Percentiles rank a stretch among this genome's conserved stretches.
Evolutionary conservation across 2,113 vertebrate species (phyloP).

Genomic region (Pseudopipra pipra): DNA sequence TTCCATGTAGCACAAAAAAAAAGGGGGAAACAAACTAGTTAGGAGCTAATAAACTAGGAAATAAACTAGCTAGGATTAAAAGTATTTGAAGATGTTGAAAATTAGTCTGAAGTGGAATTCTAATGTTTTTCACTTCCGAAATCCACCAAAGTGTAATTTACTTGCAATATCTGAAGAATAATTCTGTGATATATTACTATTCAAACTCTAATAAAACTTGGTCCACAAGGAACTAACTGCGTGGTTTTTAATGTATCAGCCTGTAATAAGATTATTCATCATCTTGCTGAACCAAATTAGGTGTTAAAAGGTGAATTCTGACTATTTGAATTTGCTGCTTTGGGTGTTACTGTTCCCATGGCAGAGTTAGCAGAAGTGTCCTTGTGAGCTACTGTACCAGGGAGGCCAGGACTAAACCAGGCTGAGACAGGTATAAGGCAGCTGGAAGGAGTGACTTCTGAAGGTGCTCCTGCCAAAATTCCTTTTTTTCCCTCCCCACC

Average conservation of each 20-base stretch:
- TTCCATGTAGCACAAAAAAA: background rate
- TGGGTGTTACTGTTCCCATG: background rate
- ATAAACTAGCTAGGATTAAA: background rate
- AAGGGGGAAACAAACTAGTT: background rate
- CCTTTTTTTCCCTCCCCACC: background rate
- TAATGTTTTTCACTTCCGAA: background rate
- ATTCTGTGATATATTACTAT: background rate
- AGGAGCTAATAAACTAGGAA: background rate
- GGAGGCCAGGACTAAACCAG: background rate
- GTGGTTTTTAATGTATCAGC: background rate
- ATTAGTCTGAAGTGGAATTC: background rate
- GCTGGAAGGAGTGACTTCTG: background rate
- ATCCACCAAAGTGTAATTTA: background rate
- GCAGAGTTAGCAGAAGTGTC: background rate
- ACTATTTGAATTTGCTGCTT: background rate
- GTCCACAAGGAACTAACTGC: background rate
- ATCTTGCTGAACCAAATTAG: background rate
- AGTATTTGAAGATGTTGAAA: background rate
- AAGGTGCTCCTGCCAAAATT: background rate
- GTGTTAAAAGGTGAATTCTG: background rate
- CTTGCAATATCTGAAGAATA: background rate
- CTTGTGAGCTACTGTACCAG: background rate
- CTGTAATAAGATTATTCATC: background rate
- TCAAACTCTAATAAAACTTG: background rate
- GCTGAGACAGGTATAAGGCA: background rate